Conservation (phyloP, 2,113 vertebrate genomes). For the Salminus brasiliensis region DNA sequence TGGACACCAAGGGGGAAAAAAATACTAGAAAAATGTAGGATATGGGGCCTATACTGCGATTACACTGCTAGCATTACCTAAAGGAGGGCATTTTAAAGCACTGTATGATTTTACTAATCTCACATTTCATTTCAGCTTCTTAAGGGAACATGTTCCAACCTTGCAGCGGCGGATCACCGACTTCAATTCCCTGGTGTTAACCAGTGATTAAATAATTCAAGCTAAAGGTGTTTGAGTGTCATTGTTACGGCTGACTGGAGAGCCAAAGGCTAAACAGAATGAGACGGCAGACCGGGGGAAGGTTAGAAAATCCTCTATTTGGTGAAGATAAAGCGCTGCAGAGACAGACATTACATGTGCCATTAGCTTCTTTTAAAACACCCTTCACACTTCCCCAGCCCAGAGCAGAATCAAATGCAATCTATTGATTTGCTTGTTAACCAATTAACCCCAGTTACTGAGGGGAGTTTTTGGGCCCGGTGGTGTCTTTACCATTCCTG, state of each 20-base stretch:
- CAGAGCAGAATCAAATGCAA: conserved; percentile 27
- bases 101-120: background rate
- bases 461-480: background rate
- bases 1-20: too few species aligned
- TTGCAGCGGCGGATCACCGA: conserved; percentile 1
- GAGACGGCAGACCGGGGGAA: background rate
- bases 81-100: background rate
- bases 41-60: too few species aligned
- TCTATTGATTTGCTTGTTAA: conserved; percentile 47
- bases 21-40: too few species aligned
- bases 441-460: conserved; percentile 14
- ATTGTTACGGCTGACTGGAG: background rate
- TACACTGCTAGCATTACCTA: conserved; percentile 3
- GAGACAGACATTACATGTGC: conserved; percentile 12
- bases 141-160: background rate
- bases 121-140: background rate
- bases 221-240: background rate
- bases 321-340: conserved; percentile 25
- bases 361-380: conserved; percentile 35
- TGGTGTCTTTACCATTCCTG: conserved; percentile 1
- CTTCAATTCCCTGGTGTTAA: background rate
- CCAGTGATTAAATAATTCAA: background rate
- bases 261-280: conserved; percentile 2
- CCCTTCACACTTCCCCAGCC: conserved; percentile 6
- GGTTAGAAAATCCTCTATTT: conserved; percentile 19